Percentiles rank a stretch among this genome's conserved stretches.
These are phyloP conservation scores for Drosophila truncata DNA, from an alignment of 1,140 invertebrate genomes.

Conservation along the genomic window DNA sequence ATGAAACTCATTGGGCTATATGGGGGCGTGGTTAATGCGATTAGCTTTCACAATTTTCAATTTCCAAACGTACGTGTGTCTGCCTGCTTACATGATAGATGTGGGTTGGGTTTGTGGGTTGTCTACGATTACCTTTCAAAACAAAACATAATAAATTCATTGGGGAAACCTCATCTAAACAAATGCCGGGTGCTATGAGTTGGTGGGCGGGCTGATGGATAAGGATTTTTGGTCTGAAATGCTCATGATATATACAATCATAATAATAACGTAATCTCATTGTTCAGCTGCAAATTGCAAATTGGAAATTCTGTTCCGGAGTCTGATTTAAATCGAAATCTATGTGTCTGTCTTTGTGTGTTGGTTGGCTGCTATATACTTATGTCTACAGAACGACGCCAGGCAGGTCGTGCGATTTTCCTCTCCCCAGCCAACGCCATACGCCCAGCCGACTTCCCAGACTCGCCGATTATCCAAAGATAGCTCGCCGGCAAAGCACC, in stretches of 20 bases:
- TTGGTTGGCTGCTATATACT: constrained; percentile 80
- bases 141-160: constrained; percentile 50
- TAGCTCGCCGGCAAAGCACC: constrained; percentile 96
- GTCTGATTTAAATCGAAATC: constrained; percentile 77
- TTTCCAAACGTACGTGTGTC: constrained; percentile 35
- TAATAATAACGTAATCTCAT: constrained; percentile 60
- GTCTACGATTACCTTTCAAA: constrained; percentile 69
- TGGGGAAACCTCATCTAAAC: constrained; percentile 59
- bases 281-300: constrained; percentile 58
- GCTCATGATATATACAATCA: constrained; percentile 50
- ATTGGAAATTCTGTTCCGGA: constrained; percentile 44
- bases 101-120: constrained; percentile 29
- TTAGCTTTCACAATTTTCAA: constrained; percentile 65
- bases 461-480: constrained; percentile 93
- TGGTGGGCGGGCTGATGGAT: constrained; percentile 36
- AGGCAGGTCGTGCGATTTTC: constrained; percentile 92
- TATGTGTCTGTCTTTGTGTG: constrained; percentile 62
- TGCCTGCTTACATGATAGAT: constrained; percentile 54
- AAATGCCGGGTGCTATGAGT: constrained; percentile 61
- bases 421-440: constrained; percentile 98
- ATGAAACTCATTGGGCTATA: constrained; percentile 34
- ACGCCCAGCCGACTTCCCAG: constrained; percentile 99
- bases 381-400: constrained; percentile 90
- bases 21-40: constrained; percentile 45
- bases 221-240: constrained; percentile 56